Base-by-base conservation (phyloP, 2,113 vertebrate genomes). In the Baryphthengus martii region DNA sequence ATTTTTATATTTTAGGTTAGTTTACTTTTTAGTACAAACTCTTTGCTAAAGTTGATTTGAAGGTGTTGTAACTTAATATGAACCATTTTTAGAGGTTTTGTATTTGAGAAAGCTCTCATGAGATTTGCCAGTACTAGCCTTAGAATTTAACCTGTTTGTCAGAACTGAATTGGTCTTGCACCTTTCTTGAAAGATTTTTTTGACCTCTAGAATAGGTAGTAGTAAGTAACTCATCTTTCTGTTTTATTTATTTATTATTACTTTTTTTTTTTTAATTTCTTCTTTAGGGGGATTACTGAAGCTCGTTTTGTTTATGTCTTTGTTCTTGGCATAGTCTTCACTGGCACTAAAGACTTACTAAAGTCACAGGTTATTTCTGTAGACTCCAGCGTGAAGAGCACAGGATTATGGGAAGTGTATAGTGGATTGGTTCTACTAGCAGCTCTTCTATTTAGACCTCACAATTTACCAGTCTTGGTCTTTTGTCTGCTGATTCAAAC, bases 281-380 rank as follows among this genome's bases (percentile, higher is more conserved):
- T 95, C 91, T 96, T 82, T 76, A 99, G 99, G 98, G 99, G 99
- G 66, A 98, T 99, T n/a, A 96, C 98, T 77, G 99, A 99, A 98
- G 99, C 99, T 13, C 99, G 98, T 77, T 99, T 99, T 71, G 99
- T 99, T 85, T 99, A 99, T 70, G 97, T 99, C 94, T 99, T 99
- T 90, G 98, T 99, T 94, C 98, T 99, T 96, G 99, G 99, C 85
- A 99, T 99, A 97, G 97, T 99, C 92, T 99, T 99, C 97, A 98
- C 98, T 47, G 99, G 99, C 75, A 98, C 98, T 95, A 99, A 98
- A 96, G 99, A 99, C 97, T 97, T 99, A 86, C 94, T 99, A 61
- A 98, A 98, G 80, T 99, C 99, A 50, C 99, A 99, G 96, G 96
- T 99, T 97, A 96, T 98, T 89, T 97, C 98, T 39, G 67, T 97